Conservation (phyloP, 92 coral and sea anemone species). For the Porites lobata region DNA sequence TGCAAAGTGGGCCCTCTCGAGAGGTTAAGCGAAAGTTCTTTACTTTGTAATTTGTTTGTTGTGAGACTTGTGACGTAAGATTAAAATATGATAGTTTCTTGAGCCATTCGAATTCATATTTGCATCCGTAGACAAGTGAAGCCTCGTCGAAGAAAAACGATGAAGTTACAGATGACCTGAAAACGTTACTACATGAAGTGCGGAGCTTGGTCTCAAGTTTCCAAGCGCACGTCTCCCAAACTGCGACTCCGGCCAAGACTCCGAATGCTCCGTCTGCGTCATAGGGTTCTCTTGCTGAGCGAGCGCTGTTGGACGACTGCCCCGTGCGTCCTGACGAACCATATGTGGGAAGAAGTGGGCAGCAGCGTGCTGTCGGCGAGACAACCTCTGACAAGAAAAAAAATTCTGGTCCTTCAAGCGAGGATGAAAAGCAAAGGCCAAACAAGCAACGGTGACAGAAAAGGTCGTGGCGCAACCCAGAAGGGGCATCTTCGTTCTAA, state of each 20-base stretch:
- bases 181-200: constrained; percentile 74
- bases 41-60: no score
- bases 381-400: background rate
- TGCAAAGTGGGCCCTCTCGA: constrained; percentile 8
- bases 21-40: background rate
- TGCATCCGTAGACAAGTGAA: constrained; percentile 16
- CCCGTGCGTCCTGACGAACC: constrained; percentile 17
- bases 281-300: constrained; percentile 18
- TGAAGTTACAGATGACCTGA: constrained; percentile 76
- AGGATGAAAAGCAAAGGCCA: no score
- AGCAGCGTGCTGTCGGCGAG: background rate
- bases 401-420: background rate
- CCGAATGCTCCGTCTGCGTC: constrained; percentile 29
- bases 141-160: constrained; percentile 36
- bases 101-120: background rate
- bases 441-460: background rate
- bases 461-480: background rate
- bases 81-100: no score
- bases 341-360: background rate
- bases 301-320: constrained; percentile 15
- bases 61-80: no score
- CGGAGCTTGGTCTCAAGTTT: constrained; percentile 79
- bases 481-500: background rate
- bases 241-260: constrained; percentile 58
- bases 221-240: constrained; percentile 72